A percentile compares a stretch with the other conserved stretches of the same genome.
These are phyloP conservation scores for Lasioglossum figueresi DNA, from an alignment of 2,888 invertebrate genomes.

Conservation along the genomic window DNA sequence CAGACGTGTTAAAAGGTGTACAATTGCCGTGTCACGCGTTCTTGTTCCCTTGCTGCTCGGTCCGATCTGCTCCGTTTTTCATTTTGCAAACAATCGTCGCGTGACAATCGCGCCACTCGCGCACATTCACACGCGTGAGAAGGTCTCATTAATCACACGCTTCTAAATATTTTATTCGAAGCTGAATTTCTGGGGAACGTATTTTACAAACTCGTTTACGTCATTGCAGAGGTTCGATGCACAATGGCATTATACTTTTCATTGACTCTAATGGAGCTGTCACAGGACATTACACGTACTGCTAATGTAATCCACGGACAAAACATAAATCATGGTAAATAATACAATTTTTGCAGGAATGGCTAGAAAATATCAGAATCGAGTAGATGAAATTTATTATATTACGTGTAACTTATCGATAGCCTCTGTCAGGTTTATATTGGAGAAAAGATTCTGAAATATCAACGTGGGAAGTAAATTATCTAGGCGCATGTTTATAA, in stretches of 20 bases:
- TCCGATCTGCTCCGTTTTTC: slow-evolving; percentile 9
- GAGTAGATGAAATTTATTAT: neutral
- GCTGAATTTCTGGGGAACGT: neutral
- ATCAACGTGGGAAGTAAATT: neutral
- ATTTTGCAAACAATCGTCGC: slow-evolving; percentile 10
- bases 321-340: neutral
- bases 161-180: neutral
- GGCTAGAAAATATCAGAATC: neutral
- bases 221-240: neutral
- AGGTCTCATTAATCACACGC: neutral
- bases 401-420: neutral
- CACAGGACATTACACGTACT: neutral
- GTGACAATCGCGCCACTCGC: neutral
- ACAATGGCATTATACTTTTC: neutral
- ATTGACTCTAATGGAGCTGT: neutral
- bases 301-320: too few species aligned
- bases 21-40: neutral
- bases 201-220: neutral
- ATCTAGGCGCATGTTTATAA: neutral
- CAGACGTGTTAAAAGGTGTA: slow-evolving; percentile 9
- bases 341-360: neutral
- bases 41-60: slow-evolving; percentile 10
- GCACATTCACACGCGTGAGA: neutral
- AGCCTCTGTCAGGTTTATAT: neutral
- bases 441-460: neutral